phyloP scores from a whole-genome alignment of 2,888 invertebrate species.

The Cerastis leucographa region DNA sequence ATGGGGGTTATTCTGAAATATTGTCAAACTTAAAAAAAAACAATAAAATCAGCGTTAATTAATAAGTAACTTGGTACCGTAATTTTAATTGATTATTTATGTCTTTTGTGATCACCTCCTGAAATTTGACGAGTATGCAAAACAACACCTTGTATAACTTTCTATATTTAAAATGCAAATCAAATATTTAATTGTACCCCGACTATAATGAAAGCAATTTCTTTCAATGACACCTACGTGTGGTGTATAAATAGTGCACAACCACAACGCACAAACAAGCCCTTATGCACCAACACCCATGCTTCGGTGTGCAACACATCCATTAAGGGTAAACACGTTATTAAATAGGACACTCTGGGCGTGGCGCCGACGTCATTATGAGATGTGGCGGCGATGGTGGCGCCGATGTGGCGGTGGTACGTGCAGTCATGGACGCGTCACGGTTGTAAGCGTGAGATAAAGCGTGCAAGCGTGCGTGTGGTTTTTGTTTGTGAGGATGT shows the following conservation, averaged over 20 bases:
- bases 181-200: neutral
- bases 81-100: too few relatives aligned
- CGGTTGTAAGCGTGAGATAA: neutral
- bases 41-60: too few relatives aligned
- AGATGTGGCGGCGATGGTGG: constrained; percentile 72
- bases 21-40: too few relatives aligned
- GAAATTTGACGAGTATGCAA: too few relatives aligned
- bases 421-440: constrained; percentile 35
- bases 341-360: constrained; percentile 81
- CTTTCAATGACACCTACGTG: neutral
- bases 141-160: too few relatives aligned
- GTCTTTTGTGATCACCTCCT: too few relatives aligned
- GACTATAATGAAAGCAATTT: too few relatives aligned
- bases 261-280: neutral
- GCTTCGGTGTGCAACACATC: constrained; percentile 67
- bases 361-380: constrained; percentile 76
- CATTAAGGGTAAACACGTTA: constrained; percentile 80
- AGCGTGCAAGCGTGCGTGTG: too few relatives aligned
- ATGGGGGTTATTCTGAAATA: too few relatives aligned
- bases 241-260: neutral
- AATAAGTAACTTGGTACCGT: too few relatives aligned
- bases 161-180: neutral
- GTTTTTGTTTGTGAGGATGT: too few relatives aligned
- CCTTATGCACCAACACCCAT: neutral
- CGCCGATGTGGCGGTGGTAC: constrained; percentile 51